Evolutionary conservation across 2,797 vertebrate species (phyloP).

Genomic region (Lemur catta): DNA sequence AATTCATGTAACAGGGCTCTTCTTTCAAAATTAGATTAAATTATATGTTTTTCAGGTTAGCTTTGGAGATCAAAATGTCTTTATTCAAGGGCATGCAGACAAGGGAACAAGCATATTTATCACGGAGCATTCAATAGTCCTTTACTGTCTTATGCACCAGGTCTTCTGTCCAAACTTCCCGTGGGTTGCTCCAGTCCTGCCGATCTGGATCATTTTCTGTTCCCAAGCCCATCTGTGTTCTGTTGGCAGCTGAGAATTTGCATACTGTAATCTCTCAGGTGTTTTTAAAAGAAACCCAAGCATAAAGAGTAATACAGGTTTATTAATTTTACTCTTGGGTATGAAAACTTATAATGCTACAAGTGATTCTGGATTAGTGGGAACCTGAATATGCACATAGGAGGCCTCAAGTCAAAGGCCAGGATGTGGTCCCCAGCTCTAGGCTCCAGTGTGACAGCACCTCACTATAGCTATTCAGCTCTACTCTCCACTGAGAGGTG

Average conservation of each 20-base stretch:
- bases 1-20: neutral
- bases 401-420: neutral
- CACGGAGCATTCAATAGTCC: neutral
- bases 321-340: neutral
- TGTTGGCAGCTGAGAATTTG: slow-evolving; percentile 19
- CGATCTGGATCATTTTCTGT: neutral
- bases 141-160: neutral
- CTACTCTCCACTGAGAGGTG: neutral
- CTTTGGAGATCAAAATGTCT: neutral
- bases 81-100: neutral
- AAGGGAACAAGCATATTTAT: neutral
- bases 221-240: slow-evolving; percentile 41
- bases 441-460: neutral
- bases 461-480: neutral
- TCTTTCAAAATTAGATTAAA: neutral
- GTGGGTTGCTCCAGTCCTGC: neutral
- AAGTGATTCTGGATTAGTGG: neutral
- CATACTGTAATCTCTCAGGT: neutral
- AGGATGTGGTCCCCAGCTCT: too few species aligned
- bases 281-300: neutral
- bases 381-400: neutral
- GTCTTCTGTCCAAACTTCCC: slow-evolving; percentile 12
- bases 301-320: neutral
- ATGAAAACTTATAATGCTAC: neutral
- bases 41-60: neutral